These are phyloP conservation scores for Pseudochromis fuscus DNA, from an alignment of 2,797 vertebrate species.

Conservation along the genomic window DNA sequence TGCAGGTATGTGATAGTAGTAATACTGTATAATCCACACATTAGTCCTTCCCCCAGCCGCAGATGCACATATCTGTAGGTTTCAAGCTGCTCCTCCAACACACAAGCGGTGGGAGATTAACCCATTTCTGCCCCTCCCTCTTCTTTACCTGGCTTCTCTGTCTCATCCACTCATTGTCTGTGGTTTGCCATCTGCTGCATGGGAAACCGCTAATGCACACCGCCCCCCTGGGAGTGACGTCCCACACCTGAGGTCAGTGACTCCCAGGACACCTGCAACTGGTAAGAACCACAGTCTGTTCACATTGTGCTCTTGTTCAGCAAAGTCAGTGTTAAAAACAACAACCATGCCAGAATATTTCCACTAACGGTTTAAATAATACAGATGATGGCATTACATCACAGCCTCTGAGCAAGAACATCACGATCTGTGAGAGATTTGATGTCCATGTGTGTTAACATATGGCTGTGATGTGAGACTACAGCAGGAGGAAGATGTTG, in stretches of 20 bases:
- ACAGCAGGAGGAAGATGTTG: neutral
- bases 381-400: slow-evolving; percentile 21
- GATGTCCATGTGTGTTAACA: neutral
- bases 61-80: slow-evolving; percentile 10
- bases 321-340: neutral
- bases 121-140: slow-evolving; percentile 41
- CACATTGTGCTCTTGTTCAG: slow-evolving; percentile 23
- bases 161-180: slow-evolving; percentile 75
- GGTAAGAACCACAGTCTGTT: slow-evolving; percentile 32
- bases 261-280: slow-evolving; percentile 65
- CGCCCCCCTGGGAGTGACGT: slow-evolving; percentile 52
- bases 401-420: neutral
- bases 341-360: neutral
- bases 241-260: slow-evolving; percentile 75
- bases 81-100: slow-evolving; percentile 25
- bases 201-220: slow-evolving; percentile 58
- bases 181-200: slow-evolving; percentile 75
- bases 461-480: neutral
- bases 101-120: slow-evolving; percentile 54
- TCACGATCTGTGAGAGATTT: neutral
- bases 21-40: slow-evolving; percentile 4
- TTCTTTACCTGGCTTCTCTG: slow-evolving; percentile 67
- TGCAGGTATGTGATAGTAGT: too few species aligned
- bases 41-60: neutral
- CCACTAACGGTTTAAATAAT: slow-evolving; percentile 8